Evolutionary conservation across 2,888 invertebrate genomes (phyloP), one percentile per base, ranked within the genome.

Genomic region (Eudasyphora cyanicolor): DNA sequence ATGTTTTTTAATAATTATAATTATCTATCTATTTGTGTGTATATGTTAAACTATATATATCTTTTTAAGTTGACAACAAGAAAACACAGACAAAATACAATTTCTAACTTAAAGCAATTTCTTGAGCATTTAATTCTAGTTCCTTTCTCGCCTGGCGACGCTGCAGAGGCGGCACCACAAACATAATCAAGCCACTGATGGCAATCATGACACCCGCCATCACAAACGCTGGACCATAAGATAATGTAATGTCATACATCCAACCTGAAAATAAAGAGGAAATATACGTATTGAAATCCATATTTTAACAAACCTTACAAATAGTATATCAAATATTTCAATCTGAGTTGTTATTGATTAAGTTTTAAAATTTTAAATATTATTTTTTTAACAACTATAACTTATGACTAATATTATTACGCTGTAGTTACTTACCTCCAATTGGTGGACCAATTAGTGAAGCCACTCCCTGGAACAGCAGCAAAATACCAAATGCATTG

Each of bases 391-490:
- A 35, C 10, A 35, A 35, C 35, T 35, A 10, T 35, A 7, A 35
- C 10, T 45, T 45, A 45, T 45, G 45, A 70, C 5, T 24, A 14
- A 17, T 2, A 76, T 60, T 17, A 14, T 27, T 35, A 42, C n/a
- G n/a, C n/a, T n/a, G n/a, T n/a, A n/a, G n/a, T 21, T 14, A 82
- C 87, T 92, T 94, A 98, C 98, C 98, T 92, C 96, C 98, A 86
- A 98, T 95, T 17, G 98, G 98, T 76, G 98, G 97, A 69, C 98
- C 98, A 85, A 98, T 94, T 7, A 98, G 94, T 0, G 98, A 98
- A 3, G 98, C 98, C 76, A 98, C 94, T 74, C 98, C 98, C 94
- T 98, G 98, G 93, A 98, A 98, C 71, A 99, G 94, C 85, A 99
- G 93, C 73, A 98, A 93, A 49, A 99, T 93, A 7, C 98, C 98